Evolutionary conservation across 2,113 vertebrate genomes (phyloP), one percentile per base, ranked within the genome.

Genomic region (Malurus melanocephalus): DNA sequence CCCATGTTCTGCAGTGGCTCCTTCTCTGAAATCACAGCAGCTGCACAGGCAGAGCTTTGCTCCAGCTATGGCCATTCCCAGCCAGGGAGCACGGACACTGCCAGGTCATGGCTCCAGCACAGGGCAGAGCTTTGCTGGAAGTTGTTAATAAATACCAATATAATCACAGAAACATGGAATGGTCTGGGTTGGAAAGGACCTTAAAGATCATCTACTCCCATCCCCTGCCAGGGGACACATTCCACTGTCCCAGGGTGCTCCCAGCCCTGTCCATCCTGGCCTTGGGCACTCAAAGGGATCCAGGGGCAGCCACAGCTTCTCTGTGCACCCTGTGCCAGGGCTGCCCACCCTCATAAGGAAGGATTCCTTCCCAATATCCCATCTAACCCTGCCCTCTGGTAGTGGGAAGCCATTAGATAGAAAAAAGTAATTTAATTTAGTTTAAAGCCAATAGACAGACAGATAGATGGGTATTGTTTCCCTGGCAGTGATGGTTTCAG

Each of bases 151-250:
- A 66, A 80, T 33, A 35, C 32, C 38, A 62, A 15, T 21, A 30
- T 35, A 35, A 33, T 67, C 40, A 53, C n/a, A 46, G 28, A 21
- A 26, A 40, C 5, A 13, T 27, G 60, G 19, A 46, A n/a, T 30
- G 16, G 13, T 17, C 3, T 30, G 60, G 27, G 60, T 40, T 52
- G n/a, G n/a, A 40, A 80, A 4, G 16, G n/a, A 48, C 5, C 3
- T 33, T 18, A 7, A 2, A 59, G 2, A 0, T 1, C n/a, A 59
- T 7, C 38, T 23, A 9, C 4, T 45, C 0, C 18, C 51, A 27
- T 11, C 6, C 6, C 16, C 33, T 18, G 48, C 42, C 42, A 17
- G 51, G 67, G 32, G 51, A 28, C 45, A 38, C 13, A 13, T 66
- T 0, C 38, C 60, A 30, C 24, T 18, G 0, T 5, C 23, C 28